phyloP scores from a whole-genome alignment of 2,888 invertebrate genomes.

The Drosophila greeni region DNA sequence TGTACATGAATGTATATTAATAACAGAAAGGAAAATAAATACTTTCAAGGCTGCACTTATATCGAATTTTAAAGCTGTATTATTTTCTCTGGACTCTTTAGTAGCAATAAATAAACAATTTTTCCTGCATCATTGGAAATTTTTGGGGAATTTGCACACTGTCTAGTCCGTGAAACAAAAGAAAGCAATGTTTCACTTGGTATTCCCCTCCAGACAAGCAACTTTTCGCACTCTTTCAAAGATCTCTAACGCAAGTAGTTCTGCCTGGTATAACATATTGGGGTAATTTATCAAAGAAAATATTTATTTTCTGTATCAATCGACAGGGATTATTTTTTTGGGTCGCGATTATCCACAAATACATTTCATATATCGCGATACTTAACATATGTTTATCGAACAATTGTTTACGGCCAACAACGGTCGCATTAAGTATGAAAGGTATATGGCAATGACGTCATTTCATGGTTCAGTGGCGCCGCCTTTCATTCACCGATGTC shows the following conservation, averaged over 20 bases:
- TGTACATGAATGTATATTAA: not conserved
- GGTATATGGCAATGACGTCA: constrained; percentile 35
- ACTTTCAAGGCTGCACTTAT: not conserved
- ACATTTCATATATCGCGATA: constrained; percentile 4
- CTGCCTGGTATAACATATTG: not conserved
- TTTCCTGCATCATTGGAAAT: not conserved
- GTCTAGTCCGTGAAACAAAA: not conserved
- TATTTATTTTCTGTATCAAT: constrained; percentile 7
- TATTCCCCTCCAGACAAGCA: not conserved
- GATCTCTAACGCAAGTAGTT: not conserved
- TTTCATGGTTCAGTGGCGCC: constrained; percentile 30
- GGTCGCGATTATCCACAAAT: not conserved
- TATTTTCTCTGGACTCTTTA: not conserved
- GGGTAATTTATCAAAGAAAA: constrained; percentile 7
- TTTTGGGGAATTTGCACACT: not conserved
- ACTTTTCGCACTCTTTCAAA: not conserved
- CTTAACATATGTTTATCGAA: constrained; percentile 38
- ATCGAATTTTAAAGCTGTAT: not conserved
- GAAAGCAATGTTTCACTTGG: not conserved
- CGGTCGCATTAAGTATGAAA: constrained; percentile 9
- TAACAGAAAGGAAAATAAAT: not conserved
- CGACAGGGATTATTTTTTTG: constrained; percentile 1
- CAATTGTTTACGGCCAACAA: constrained; percentile 23
- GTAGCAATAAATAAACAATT: not conserved
- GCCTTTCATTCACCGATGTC: constrained; percentile 29